Conservation (phyloP, 2,113 vertebrate genomes). For the Vombatus ursinus region DNA sequence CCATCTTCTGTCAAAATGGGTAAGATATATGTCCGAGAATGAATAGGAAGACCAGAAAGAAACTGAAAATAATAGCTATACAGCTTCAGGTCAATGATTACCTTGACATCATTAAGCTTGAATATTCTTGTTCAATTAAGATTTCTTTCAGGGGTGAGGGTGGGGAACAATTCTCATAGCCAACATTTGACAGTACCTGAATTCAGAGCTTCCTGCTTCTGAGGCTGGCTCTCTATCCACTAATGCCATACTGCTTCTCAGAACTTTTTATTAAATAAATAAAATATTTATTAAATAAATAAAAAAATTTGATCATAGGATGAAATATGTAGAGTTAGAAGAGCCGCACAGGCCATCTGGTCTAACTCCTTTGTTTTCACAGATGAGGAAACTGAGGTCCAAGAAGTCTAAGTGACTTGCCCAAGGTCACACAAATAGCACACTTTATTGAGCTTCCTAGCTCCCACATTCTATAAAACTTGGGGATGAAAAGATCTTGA, state of each 20-base stretch:
- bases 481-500: neutral
- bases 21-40: conserved; percentile 35
- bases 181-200: neutral
- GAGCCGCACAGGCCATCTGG: neutral
- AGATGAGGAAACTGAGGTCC: neutral
- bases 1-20: conserved; percentile 33
- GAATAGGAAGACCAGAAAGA: neutral
- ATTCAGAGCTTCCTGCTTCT: neutral
- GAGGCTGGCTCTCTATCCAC: neutral
- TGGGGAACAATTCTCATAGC: neutral
- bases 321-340: neutral
- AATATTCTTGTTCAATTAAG: neutral
- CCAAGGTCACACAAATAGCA: neutral
- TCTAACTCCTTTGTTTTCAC: neutral
- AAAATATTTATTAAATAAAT: neutral
- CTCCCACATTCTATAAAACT: neutral
- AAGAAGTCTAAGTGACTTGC: neutral
- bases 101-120: neutral
- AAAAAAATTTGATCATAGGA: neutral
- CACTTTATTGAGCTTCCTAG: conserved; percentile 35
- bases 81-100: conserved; percentile 25
- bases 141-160: neutral
- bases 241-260: neutral
- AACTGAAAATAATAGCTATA: neutral
- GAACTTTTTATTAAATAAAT: neutral